Evolutionary conservation across 2,888 invertebrate genomes (phyloP), one percentile per base, ranked within the genome.

Genomic region (Aporophyla lueneburgensis): DNA sequence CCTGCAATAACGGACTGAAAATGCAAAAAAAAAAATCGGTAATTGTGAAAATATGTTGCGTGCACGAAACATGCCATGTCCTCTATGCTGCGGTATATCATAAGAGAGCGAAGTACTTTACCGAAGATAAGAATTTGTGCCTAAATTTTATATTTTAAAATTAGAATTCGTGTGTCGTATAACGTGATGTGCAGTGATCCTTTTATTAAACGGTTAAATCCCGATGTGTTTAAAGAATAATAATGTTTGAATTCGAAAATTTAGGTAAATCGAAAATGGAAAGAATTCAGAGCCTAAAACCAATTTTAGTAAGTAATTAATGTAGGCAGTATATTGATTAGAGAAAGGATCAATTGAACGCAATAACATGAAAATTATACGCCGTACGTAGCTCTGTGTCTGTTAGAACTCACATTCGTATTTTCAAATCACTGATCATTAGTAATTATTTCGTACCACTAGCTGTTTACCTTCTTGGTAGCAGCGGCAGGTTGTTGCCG

Each of bases 401-500:
- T 21, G n/a, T 21, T 9, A 1, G 54, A 75, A 54, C 16, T 62
- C 33, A 53, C 46, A 53, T 7, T n/a, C 1, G 1, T 62, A 21
- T 67, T 49, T 56, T 21, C 43, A 74, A 21, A 33, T 43, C 43
- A 7, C 24, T 49, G 46, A 24, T 46, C 7, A 21, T 43, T 40
- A 16, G 53, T 0, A 33, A 40, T 53, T 9, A 19, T 51, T 58
- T 54, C 49, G 24, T 69, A 78, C 19, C 53, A 58, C 40, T 71
- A 71, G 51, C 68, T 68, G 79, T 95, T 94, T 96, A 98, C 98
- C 98, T 98, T 95, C 98, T 97, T 85, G 98, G 98, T 93, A 98
- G 95, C 90, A 98, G 97, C 92, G 98, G 98, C 95, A 98, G 97
- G 96, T 98, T 98, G 97, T 98, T 98, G 94, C 98, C 98, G 96